Evolutionary conservation across 37 sponge, comb jelly and placozoan species (phyloP).

Genomic region (Beroe ovata): DNA sequence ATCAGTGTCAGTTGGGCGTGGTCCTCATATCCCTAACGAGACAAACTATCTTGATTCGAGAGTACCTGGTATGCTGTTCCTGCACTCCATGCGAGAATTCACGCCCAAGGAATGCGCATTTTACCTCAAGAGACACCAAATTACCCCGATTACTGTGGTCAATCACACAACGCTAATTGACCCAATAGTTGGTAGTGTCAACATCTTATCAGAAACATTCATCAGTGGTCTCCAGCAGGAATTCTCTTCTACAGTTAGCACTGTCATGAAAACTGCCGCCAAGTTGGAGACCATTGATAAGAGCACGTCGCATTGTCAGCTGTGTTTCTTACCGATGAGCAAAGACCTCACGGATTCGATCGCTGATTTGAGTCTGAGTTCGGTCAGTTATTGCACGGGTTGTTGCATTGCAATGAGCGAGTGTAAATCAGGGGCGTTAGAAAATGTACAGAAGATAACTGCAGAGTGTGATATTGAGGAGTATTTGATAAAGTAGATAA

Average conservation of each 20-base stretch:
- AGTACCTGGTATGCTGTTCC: conserved; percentile 3
- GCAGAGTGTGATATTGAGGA: neutral
- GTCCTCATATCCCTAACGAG: neutral
- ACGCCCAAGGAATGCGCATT: conserved; percentile 42
- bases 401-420: conserved; percentile 14
- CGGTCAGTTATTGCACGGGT: neutral
- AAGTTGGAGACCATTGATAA: neutral
- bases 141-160: neutral
- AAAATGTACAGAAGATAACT: neutral
- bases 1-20: conserved; percentile 5
- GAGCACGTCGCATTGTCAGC: neutral
- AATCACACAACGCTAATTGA: neutral
- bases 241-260: conserved; percentile 53
- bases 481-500: neutral
- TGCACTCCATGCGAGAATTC: conserved; percentile 37
- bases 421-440: neutral
- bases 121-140: neutral
- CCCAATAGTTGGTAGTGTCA: conserved; percentile 17
- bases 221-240: conserved; percentile 4
- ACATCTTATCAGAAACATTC: conserved; percentile 1
- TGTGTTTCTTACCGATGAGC: neutral
- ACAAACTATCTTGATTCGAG: conserved; percentile 23
- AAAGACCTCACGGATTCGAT: neutral
- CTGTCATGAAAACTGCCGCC: conserved; percentile 35
- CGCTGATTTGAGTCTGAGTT: neutral